Evolutionary conservation across 37 sponge, comb jelly and placozoan genomes (phyloP).

Genomic region (Bolinopsis microptera): DNA sequence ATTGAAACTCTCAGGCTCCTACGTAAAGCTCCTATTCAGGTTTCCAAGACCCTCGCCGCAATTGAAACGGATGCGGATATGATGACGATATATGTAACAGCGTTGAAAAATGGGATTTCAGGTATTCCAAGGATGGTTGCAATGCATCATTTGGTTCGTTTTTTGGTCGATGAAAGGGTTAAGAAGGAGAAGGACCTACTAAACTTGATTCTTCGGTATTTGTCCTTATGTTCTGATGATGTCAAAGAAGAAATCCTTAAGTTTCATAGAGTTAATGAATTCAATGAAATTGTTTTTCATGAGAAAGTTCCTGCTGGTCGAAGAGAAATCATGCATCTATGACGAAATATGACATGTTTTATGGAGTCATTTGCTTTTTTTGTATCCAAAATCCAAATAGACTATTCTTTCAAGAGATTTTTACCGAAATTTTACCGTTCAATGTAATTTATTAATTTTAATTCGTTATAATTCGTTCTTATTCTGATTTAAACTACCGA

Average conservation of each 20-base stretch:
- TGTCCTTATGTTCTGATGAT: constrained; percentile 13
- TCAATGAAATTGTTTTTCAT: neutral
- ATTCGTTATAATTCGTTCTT: too few species aligned
- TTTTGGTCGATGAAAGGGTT: constrained; percentile 18
- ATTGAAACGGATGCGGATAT: constrained; percentile 37
- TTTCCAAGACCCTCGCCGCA: neutral
- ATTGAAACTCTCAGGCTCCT: constrained; percentile 22
- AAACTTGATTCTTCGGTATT: neutral
- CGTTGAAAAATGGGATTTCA: constrained; percentile 34
- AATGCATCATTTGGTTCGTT: constrained; percentile 57
- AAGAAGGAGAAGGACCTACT: constrained; percentile 10
- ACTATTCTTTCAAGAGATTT: too few species aligned
- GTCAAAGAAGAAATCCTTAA: constrained; percentile 30
- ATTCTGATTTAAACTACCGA: too few species aligned
- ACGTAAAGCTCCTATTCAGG: neutral
- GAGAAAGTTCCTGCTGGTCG: constrained; percentile 21
- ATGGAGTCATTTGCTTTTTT: too few species aligned
- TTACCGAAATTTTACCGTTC: too few species aligned
- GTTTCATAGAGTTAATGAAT: constrained; percentile 42
- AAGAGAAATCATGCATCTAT: too few species aligned
- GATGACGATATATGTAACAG: constrained; percentile 20
- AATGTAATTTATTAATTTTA: too few species aligned
- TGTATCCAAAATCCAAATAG: too few species aligned
- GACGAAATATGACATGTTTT: too few species aligned
- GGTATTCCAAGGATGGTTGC: constrained; percentile 31